Percentiles rank a stretch among this genome's conserved stretches.
These are phyloP conservation scores for Delia radicum DNA, from an alignment of 1,140 invertebrate genomes.

Conservation along the genomic window DNA sequence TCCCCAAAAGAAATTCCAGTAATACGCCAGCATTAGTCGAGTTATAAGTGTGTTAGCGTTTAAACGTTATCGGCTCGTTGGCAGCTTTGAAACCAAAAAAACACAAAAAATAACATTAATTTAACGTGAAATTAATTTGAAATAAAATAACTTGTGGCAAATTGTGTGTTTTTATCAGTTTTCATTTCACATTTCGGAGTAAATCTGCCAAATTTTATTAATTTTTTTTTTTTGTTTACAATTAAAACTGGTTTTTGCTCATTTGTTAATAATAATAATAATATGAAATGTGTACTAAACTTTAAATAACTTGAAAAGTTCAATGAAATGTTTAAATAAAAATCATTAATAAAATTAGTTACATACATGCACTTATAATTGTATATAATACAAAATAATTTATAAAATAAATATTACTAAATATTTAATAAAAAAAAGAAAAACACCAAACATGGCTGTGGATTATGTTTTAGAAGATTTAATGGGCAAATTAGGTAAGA, in stretches of 20 bases:
- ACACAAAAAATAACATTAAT: no score
- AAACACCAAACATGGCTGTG: slow-evolving; percentile 58
- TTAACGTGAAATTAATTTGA: not conserved
- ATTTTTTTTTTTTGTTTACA: not conserved
- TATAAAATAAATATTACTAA: no score
- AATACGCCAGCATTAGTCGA: not conserved
- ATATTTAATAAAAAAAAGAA: not conserved
- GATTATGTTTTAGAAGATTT: slow-evolving; percentile 68
- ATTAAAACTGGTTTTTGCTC: not conserved
- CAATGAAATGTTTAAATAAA: not conserved
- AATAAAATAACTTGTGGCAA: no score
- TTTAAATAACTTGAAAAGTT: not conserved
- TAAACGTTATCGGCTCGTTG: not conserved
- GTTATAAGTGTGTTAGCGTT: slow-evolving; percentile 13
- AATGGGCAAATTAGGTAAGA: slow-evolving; percentile 67
- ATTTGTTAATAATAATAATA: not conserved
- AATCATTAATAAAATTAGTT: not conserved
- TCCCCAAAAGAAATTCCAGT: slow-evolving; percentile 9
- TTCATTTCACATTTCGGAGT: not conserved
- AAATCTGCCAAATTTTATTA: no score
- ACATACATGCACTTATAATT: not conserved
- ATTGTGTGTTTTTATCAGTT: not conserved
- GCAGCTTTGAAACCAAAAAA: not conserved
- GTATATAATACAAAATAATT: not conserved
- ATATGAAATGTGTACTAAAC: not conserved